Evolutionary conservation across 2,888 invertebrate genomes (phyloP), one percentile per base, ranked within the genome.

Genomic region (Villa cingulata): DNA sequence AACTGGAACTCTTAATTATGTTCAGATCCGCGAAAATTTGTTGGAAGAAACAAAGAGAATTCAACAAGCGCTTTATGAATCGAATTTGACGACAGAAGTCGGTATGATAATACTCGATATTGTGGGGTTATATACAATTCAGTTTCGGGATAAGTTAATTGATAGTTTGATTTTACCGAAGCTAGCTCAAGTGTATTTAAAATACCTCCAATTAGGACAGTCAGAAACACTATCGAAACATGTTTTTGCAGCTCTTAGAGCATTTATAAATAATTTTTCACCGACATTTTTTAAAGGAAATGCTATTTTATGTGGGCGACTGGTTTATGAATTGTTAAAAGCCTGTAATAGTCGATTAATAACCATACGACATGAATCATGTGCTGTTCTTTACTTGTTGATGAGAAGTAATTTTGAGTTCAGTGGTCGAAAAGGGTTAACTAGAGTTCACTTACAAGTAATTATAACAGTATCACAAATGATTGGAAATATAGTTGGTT

Each of bases 321-420:
- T 89, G 51, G 89, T 89, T 53, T 79, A 82, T 55, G 83, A 85
- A 56, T 73, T 88, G 48, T 73, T 94, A 43, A 79, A 82, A 52
- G 83, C 88, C 59, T 92, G 91, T 64, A 91, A 84, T 65, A 88
- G 89, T 59, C 81, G 89, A 53, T 75, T 92, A 54, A 80, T 83
- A 38, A 81, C 82, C 50, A 80, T 91, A 45, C 76, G 94, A 18
- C 86, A 89, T 59, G 94, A 94, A 65, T 87, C 94, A 0, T 91
- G 91, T 59, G 91, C 91, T 41, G 81, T 92, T 23, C 73, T 95
- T 3, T 95, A 94, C 70, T 73, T 92, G 44, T 74, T 95, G 32
- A 92, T 95, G 92, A 76, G 92, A 54, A 88, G 88, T 62, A 94
- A 94, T 72, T 95, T 88, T 71, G 91, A 94, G 62, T 89, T 87